A percentile compares a stretch with the other conserved stretches of the same genome.
phyloP scores from a whole-genome alignment of 2,113 vertebrate species.

The Prunella himalayana region DNA sequence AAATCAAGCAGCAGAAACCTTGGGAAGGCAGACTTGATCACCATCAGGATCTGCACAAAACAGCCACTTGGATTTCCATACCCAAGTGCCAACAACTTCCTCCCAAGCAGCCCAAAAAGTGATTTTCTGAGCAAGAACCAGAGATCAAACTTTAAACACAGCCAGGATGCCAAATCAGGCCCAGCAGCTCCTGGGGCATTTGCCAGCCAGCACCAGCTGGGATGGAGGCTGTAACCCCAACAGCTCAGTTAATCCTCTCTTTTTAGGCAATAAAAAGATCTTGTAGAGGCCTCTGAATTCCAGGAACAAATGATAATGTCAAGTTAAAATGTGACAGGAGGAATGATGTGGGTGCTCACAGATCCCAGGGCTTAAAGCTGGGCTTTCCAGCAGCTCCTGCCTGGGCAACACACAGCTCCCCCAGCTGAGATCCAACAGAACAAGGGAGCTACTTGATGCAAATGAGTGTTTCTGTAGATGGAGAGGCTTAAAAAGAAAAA shows the following conservation, averaged over 20 bases:
- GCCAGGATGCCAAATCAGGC: background rate
- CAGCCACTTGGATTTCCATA: background rate
- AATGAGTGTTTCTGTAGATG: background rate
- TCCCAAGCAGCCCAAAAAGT: background rate
- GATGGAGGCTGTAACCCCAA: background rate
- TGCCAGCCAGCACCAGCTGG: background rate
- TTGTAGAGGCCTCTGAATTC: background rate
- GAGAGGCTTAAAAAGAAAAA: background rate
- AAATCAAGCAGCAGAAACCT: background rate
- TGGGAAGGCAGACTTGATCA: background rate
- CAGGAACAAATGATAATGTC: background rate
- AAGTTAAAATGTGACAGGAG: background rate
- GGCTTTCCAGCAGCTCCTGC: background rate
- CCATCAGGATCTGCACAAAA: background rate
- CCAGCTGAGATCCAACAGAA: background rate
- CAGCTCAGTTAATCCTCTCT: background rate
- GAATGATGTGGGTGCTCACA: background rate
- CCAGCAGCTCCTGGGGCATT: rapidly evolving
- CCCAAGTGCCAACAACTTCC: background rate
- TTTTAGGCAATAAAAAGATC: background rate
- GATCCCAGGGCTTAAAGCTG: background rate
- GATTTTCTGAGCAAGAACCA: background rate
- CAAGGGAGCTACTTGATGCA: background rate
- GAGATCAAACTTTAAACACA: background rate
- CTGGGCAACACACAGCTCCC: background rate